Percentiles rank a stretch among this genome's conserved stretches.
These are phyloP conservation scores for Apamea sordens DNA, from an alignment of 2,888 invertebrate genomes.

Conservation along the genomic window DNA sequence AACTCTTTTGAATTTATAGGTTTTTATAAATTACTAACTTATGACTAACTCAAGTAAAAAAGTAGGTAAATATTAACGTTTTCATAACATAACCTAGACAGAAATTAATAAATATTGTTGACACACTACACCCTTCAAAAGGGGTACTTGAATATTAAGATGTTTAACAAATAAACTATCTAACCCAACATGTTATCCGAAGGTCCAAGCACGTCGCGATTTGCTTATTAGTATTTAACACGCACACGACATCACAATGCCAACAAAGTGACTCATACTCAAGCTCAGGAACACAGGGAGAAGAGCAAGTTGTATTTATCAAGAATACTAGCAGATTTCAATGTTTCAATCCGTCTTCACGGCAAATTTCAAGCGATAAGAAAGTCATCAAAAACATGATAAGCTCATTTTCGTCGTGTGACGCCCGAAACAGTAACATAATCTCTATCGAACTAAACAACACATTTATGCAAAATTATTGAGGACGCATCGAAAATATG, in stretches of 20 bases:
- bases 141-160: neutral
- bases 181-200: constrained; percentile 61
- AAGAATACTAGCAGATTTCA: constrained; percentile 54
- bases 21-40: neutral
- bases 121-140: neutral
- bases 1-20: neutral
- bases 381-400: constrained; percentile 69
- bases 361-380: constrained; percentile 66
- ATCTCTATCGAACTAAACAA: constrained; percentile 8
- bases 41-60: neutral
- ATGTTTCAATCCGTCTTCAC: constrained; percentile 54
- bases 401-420: constrained; percentile 62
- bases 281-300: constrained; percentile 64
- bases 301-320: constrained; percentile 57
- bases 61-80: constrained; percentile 32
- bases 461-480: constrained; percentile 18
- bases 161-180: constrained; percentile 27
- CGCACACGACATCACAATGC: constrained; percentile 86
- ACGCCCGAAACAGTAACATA: constrained; percentile 62
- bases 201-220: constrained; percentile 68
- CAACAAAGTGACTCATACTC: constrained; percentile 83
- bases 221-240: constrained; percentile 81
- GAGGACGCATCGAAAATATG: constrained; percentile 49
- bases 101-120: constrained; percentile 8
- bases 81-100: constrained; percentile 63